Conservation (phyloP, 2,888 invertebrate genomes). For the Hipparchia sbordonii region DNA sequence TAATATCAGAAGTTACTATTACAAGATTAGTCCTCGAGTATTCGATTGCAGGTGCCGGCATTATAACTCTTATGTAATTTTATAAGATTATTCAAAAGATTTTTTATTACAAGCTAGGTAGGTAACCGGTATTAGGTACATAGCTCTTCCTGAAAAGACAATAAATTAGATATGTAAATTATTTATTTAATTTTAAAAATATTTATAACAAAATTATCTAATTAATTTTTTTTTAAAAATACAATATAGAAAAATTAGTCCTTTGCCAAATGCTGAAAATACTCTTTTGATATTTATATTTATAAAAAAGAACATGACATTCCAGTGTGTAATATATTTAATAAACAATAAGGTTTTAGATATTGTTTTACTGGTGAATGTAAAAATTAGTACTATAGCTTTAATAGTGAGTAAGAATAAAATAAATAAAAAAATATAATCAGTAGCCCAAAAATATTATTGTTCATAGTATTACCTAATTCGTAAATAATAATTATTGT, state of each 20-base stretch:
- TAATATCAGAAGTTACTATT: neutral
- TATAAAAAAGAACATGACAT: neutral
- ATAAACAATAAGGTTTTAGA: conserved; percentile 22
- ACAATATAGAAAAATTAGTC: neutral
- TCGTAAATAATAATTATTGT: neutral
- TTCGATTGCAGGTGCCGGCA: neutral
- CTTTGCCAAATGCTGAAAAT: conserved; percentile 1
- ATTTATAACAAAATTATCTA: conserved; percentile 9
- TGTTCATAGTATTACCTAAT: neutral
- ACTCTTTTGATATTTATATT: conserved; percentile 14
- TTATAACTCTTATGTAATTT: neutral
- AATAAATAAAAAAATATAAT: conserved; percentile 13
- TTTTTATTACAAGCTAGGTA: neutral
- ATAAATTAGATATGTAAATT: neutral
- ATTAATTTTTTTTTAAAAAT: neutral
- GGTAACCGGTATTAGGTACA: neutral
- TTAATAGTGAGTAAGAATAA: conserved; percentile 69
- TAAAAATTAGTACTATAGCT: conserved; percentile 74
- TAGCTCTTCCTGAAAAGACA: conserved; percentile 10
- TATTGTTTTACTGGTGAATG: conserved; percentile 31
- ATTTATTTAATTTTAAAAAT: neutral
- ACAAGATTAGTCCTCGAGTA: conserved; percentile 3
- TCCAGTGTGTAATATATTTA: neutral
- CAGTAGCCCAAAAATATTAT: conserved; percentile 16
- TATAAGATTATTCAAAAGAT: conserved; percentile 1